Evolutionary conservation across 92 coral and sea anemone species (phyloP), one percentile per base, ranked within the genome.

Genomic region (Phenganax marumi): DNA sequence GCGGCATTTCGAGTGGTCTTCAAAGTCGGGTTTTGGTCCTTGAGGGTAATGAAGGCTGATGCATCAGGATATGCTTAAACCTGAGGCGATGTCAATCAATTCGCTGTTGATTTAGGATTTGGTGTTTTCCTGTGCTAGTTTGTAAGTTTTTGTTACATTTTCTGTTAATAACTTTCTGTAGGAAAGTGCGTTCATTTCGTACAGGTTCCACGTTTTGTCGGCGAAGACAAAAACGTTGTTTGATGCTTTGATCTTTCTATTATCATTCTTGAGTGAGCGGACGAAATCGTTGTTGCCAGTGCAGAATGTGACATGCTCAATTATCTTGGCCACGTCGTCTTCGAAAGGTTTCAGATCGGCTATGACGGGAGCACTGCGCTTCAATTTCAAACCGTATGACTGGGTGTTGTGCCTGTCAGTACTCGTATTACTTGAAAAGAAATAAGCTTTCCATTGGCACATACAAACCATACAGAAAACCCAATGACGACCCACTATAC

Each of bases 321-420:
- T 54, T 51, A 77, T 55, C 14, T 18, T 77, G 7, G 82, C 70
- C 50, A 77, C 26, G 70, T 77, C 82, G 70, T 77, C 73, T 77
- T 57, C 70, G 47, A 54, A 54, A 58, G 47, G 69, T 60, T 77
- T 77, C 81, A 75, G 58, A 0, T 75, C 81, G 0, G 81, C 60
- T 18, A 75, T n/a, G 47, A 47, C 68, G 25, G 83, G 83, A 6
- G 73, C 83, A 14, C 2, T 77, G 83, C 83, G 83, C 39, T 77
- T 77, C 54, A 73, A n/a, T 58, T 77, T 77, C 18, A 77, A 58
- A 73, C 82, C 82, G 2, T 61, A 43, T 1, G 4, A 33, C 4
- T 33, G 43, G 43, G 43, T 33, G 43, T 4, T 33, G 43, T n/a
- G n/a, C n/a, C n/a, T n/a, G n/a, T n/a, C n/a, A n/a, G n/a, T n/a